Evolutionary conservation across 2,888 invertebrate species (phyloP), one percentile per base, ranked within the genome.

Genomic region (Griposia aprilina): DNA sequence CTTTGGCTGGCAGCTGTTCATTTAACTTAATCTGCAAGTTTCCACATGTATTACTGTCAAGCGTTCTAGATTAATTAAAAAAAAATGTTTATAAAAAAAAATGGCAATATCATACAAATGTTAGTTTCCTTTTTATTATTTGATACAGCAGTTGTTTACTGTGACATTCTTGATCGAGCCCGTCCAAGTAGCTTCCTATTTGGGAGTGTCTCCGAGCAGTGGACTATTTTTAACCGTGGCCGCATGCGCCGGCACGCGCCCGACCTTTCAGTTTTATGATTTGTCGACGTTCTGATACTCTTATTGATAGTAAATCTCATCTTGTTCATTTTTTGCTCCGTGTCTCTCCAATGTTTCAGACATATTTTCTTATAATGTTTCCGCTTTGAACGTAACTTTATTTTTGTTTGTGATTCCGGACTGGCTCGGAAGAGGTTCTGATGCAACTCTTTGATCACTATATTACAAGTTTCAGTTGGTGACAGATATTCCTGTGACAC

Each of bases 171-270:
- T 90, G 90, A 93, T 93, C 90, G 87, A 82, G 91, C 80, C 81
- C 90, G 86, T 91, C 90, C 91, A 89, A 93, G 92, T 91, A 90
- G 90, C 92, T 95, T 94, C 95, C 94, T 94, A 94, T 94, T 95
- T 88, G 94, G 94, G 94, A 94, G 93, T 94, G 95, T 95, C 95
- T 94, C 85, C 93, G 90, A 84, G 90, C 90, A 87, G 78, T 90
- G 89, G 90, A 90, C 93, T 96, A 96, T 96, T 96, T 96, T 94
- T 95, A 94, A 86, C 90, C 86, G 88, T 81, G 84, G 84, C 89
- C 91, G 92, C 91, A 94, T 94, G 95, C 94, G 92, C 85, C 92
- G 94, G 93, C 95, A 95, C 96, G 95, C 93, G 92, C 90, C 87
- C 93, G 92, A 92, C 93, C 93, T 94, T 92, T 92, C 90, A 87